A percentile compares a stretch with the other conserved stretches of the same genome.
These are phyloP conservation scores for Cetoscarus ocellatus DNA, from an alignment of 2,797 vertebrate genomes.

Conservation along the genomic window DNA sequence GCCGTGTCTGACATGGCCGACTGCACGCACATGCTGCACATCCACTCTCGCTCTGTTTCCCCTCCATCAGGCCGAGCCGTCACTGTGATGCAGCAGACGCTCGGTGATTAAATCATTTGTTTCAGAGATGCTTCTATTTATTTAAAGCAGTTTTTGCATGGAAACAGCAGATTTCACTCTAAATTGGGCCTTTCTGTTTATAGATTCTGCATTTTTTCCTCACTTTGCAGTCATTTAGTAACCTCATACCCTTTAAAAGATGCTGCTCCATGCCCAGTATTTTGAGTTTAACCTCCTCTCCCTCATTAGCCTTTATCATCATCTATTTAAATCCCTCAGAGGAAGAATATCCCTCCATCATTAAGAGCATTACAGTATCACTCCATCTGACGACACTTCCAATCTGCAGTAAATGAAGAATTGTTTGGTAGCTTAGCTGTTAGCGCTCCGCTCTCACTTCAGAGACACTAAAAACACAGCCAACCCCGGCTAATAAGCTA, in stretches of 20 bases:
- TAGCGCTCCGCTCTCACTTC: conserved; percentile 14
- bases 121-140: neutral
- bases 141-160: neutral
- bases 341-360: conserved; percentile 7
- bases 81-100: neutral
- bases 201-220: neutral
- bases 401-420: neutral
- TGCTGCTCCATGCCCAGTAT: neutral
- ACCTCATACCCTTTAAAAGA: neutral
- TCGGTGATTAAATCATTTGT: neutral
- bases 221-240: no score
- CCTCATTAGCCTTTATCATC: conserved; percentile 5
- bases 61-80: neutral
- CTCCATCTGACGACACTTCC: conserved; percentile 12
- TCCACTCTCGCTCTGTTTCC: neutral
- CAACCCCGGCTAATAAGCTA: conserved; percentile 31
- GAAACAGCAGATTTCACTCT: neutral
- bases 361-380: conserved; percentile 10
- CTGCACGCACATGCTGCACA: conserved; percentile 28
- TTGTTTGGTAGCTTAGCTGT: conserved; percentile 18
- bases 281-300: neutral
- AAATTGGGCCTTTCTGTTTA: neutral
- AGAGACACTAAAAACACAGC: conserved; percentile 30
- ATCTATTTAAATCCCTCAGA: conserved; percentile 14
- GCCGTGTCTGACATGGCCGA: conserved; percentile 50